Percentiles rank a stretch among this genome's conserved stretches.
phyloP scores from a whole-genome alignment of 2,888 invertebrate species.

The Perizoma flavofasciatum region DNA sequence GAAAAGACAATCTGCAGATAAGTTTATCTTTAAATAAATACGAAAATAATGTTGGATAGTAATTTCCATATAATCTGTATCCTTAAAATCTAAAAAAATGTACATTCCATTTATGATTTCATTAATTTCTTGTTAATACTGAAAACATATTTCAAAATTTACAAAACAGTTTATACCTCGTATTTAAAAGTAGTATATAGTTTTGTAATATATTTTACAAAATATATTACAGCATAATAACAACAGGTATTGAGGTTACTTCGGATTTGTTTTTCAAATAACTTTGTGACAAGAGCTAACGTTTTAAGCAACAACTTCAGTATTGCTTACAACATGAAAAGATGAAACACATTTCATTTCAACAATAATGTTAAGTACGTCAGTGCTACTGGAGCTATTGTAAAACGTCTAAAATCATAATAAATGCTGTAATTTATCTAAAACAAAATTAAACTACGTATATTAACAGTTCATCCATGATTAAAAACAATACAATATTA shows the following conservation, averaged over 20 bases:
- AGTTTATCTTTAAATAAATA: neutral
- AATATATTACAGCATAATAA: slow-evolving; percentile 24
- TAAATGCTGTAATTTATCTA: slow-evolving; percentile 67
- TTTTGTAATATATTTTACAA: slow-evolving; percentile 24
- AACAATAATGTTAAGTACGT: slow-evolving; percentile 59
- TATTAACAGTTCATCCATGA: slow-evolving; percentile 38
- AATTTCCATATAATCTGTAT: slow-evolving; percentile 56
- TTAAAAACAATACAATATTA: slow-evolving; percentile 38
- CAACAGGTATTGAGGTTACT: slow-evolving; percentile 30
- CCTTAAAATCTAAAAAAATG: slow-evolving; percentile 60
- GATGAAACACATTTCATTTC: slow-evolving; percentile 7
- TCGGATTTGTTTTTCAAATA: slow-evolving; percentile 21
- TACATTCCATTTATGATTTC: slow-evolving; percentile 50
- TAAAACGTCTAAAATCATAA: slow-evolving; percentile 52
- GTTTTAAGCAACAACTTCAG: slow-evolving; percentile 3
- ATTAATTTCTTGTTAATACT: slow-evolving; percentile 59
- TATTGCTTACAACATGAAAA: slow-evolving; percentile 1
- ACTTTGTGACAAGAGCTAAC: slow-evolving; percentile 31
- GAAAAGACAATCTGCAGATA: no score
- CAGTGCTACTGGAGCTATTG: slow-evolving; percentile 59
- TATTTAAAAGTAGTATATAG: slow-evolving; percentile 18
- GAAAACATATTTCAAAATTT: slow-evolving; percentile 45
- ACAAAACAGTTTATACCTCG: slow-evolving; percentile 37
- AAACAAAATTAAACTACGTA: slow-evolving; percentile 44
- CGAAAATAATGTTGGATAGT: slow-evolving; percentile 30